Evolutionary conservation across 2,888 invertebrate genomes (phyloP), one percentile per base, ranked within the genome.

Genomic region (Megamerina dolium): DNA sequence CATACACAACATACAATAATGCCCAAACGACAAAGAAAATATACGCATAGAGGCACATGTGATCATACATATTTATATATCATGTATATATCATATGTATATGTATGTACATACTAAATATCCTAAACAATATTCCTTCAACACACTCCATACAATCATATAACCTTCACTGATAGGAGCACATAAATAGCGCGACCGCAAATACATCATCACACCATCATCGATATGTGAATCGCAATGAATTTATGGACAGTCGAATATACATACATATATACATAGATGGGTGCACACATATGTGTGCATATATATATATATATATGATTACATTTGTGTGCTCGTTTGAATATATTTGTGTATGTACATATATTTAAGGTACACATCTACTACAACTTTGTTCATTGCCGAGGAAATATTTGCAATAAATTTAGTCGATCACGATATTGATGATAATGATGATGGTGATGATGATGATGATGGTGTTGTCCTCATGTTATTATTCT

Each of bases 401-500:
- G 64, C 60, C 61, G 56, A 62, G 64, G 65, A 63, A 64, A 66
- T 66, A 64, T 66, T 64, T 64, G 64, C 63, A 62, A 66, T 66
- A 63, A 63, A 66, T 66, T 66, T 62, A 60, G 64, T 63, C 63
- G 38, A n/a, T n/a, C n/a, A n/a, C n/a, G n/a, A n/a, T n/a, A n/a
- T n/a, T n/a, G n/a, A n/a, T n/a, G n/a, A 38, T 38, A 30, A 30
- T 38, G 29, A 30, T 20, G 37, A 21, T 20, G 31, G 18, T 26
- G 41, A 32, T n/a, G n/a, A n/a, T n/a, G n/a, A n/a, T n/a, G n/a
- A n/a, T n/a, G 53, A 57, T 62, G 57, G 54, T 58, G 52, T 55
- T 55, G 54, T 49, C 51, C 58, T 58, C 51, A 48, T 12, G n/a
- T n/a, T n/a, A n/a, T n/a, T n/a, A n/a, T n/a, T n/a, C n/a, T n/a